Percentiles rank a stretch among this genome's conserved stretches.
Conservation (phyloP, 2,113 vertebrate species). For the Picathartes gymnocephalus region DNA sequence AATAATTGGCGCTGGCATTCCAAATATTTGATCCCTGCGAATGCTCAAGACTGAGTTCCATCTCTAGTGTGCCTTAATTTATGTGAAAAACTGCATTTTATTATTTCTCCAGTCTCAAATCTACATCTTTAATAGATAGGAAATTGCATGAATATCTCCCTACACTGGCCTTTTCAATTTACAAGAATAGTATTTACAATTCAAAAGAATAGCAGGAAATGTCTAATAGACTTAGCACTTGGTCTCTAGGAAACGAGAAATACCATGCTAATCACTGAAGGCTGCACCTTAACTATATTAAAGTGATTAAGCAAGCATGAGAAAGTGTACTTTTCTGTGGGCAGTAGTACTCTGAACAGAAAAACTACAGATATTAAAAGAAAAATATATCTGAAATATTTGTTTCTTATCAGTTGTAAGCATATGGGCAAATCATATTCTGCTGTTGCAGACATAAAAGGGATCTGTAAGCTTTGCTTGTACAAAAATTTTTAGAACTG, state of each 20-base stretch:
- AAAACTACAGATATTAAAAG: conserved; percentile 2
- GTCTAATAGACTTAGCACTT: conserved; percentile 64
- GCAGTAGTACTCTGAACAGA: not conserved
- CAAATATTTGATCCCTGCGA: not conserved
- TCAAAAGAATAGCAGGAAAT: conserved; percentile 70
- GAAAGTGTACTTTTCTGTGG: conserved; percentile 10
- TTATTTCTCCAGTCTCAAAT: conserved; percentile 19
- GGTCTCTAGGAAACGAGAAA: conserved; percentile 66
- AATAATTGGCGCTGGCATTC: not conserved
- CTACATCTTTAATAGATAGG: conserved; percentile 48
- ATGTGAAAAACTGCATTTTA: conserved; percentile 24
- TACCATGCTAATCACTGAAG: conserved; percentile 53
- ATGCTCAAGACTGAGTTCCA: not conserved
- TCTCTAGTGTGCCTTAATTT: not conserved
- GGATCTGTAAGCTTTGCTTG: not conserved
- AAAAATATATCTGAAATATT: not conserved
- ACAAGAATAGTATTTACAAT: conserved; percentile 68
- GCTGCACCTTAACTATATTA: conserved; percentile 43
- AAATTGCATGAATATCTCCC: conserved; percentile 53
- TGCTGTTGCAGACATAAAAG: not conserved
- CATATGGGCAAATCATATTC: not conserved
- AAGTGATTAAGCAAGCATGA: conserved; percentile 45
- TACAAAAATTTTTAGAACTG: not conserved
- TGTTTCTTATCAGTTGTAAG: not conserved
- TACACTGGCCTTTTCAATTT: conserved; percentile 59